These are phyloP conservation scores for Cyprinodon brontotheroides DNA, from an alignment of 2,113 vertebrate genomes.

Conservation along the genomic window DNA sequence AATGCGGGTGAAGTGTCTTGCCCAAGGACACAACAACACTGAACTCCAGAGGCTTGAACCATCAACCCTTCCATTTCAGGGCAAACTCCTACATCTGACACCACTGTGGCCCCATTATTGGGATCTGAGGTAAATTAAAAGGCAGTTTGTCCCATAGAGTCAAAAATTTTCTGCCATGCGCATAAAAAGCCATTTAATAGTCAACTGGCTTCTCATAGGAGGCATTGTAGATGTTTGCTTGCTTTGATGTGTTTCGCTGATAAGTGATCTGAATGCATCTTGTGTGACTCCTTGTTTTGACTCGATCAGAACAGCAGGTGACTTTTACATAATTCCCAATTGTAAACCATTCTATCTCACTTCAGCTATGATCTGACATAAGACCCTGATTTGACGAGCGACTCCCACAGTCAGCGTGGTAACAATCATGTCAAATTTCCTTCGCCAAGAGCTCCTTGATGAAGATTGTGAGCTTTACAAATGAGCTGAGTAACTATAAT, in stretches of 20 bases:
- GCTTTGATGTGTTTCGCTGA: neutral
- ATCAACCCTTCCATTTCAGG: too few species aligned
- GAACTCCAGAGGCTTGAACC: too few species aligned
- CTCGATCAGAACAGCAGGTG: conserved; percentile 7
- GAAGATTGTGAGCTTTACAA: conserved; percentile 41
- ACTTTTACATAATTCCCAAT: conserved; percentile 19
- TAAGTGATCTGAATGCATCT: neutral
- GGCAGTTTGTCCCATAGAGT: too few species aligned
- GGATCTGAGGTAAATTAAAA: too few species aligned
- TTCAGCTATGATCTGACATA: conserved; percentile 2
- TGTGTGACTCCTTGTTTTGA: neutral
- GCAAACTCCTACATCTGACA: too few species aligned
- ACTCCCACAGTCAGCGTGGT: conserved; percentile 27
- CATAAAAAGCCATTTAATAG: too few species aligned
- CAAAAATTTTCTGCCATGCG: too few species aligned
- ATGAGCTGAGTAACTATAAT: conserved; percentile 51
- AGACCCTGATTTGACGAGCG: conserved; percentile 31
- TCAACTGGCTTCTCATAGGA: too few species aligned
- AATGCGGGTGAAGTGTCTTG: too few species aligned
- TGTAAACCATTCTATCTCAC: conserved; percentile 22
- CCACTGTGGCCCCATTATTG: too few species aligned
- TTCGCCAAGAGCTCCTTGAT: conserved; percentile 34
- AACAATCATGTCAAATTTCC: conserved; percentile 37
- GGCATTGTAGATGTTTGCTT: neutral
- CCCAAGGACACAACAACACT: too few species aligned